A percentile compares a stretch with the other conserved stretches of the same genome.
phyloP scores from a whole-genome alignment of 2,113 vertebrate genomes.

The Melanerpes aurifrons region DNA sequence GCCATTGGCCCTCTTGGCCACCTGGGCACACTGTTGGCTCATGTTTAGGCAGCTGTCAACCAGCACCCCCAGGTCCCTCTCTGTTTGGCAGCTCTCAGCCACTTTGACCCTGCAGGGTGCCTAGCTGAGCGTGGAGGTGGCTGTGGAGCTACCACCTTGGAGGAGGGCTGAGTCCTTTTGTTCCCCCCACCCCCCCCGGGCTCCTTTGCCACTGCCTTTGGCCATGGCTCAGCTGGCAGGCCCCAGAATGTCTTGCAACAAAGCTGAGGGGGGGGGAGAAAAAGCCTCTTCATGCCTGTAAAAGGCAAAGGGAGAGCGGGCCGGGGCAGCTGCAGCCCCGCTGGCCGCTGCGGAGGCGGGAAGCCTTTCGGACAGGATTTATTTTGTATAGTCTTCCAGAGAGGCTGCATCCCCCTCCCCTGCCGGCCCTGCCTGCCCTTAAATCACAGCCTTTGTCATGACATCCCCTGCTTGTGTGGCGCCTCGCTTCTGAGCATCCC shows the following conservation, averaged over 20 bases:
- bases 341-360: slow-evolving; percentile 42
- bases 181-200: background rate
- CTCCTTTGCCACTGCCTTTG: slow-evolving; percentile 4
- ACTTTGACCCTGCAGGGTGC: background rate
- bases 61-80: too few relatives aligned
- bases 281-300: slow-evolving; percentile 56
- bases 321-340: slow-evolving; percentile 40
- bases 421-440: slow-evolving; percentile 24
- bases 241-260: slow-evolving; percentile 4
- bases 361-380: slow-evolving; percentile 56
- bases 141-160: background rate
- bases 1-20: too few relatives aligned
- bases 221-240: slow-evolving; percentile 34
- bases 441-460: slow-evolving; percentile 73
- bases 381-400: slow-evolving; percentile 67
- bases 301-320: slow-evolving; percentile 62
- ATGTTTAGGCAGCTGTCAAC: too few relatives aligned
- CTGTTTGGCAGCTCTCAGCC: too few relatives aligned
- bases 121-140: accelerated
- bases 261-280: slow-evolving; percentile 34
- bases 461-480: slow-evolving; percentile 65
- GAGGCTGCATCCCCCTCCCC: slow-evolving; percentile 57
- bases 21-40: too few relatives aligned
- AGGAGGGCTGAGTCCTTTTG: background rate
- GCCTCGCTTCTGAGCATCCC: slow-evolving; percentile 56